phyloP scores from a whole-genome alignment of 2,113 vertebrate genomes.

The Oreotragus oreotragus region DNA sequence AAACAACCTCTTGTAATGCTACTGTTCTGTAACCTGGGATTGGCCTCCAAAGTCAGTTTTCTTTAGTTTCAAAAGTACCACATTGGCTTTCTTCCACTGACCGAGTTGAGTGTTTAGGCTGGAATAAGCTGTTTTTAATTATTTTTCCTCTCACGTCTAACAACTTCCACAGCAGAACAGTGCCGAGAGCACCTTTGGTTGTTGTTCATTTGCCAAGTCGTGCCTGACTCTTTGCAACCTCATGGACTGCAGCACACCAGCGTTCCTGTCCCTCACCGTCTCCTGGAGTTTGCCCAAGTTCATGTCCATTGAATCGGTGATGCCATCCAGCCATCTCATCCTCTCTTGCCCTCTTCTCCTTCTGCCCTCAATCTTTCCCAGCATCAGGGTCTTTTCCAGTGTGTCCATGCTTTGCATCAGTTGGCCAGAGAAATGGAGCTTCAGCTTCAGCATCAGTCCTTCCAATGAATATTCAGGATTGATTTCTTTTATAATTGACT shows the following conservation, averaged over 20 bases:
- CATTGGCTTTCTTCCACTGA: background rate
- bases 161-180: conserved; percentile 28
- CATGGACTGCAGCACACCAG: background rate
- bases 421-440: background rate
- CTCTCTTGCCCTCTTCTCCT: background rate
- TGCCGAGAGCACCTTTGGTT: background rate
- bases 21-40: background rate
- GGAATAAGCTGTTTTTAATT: conserved; percentile 48
- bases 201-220: background rate
- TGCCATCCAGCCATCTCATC: background rate
- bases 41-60: background rate
- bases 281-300: background rate
- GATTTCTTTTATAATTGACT: background rate
- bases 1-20: background rate
- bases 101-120: background rate
- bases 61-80: background rate
- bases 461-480: background rate
- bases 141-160: background rate
- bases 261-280: background rate
- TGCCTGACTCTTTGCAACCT: background rate
- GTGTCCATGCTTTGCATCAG: background rate
- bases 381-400: background rate
- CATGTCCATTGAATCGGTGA: background rate
- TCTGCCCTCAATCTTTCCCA: background rate
- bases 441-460: background rate